A percentile compares a stretch with the other conserved stretches of the same genome.
Conservation (phyloP, 1,140 invertebrate genomes). For the Dendrolimus kikuchii region DNA sequence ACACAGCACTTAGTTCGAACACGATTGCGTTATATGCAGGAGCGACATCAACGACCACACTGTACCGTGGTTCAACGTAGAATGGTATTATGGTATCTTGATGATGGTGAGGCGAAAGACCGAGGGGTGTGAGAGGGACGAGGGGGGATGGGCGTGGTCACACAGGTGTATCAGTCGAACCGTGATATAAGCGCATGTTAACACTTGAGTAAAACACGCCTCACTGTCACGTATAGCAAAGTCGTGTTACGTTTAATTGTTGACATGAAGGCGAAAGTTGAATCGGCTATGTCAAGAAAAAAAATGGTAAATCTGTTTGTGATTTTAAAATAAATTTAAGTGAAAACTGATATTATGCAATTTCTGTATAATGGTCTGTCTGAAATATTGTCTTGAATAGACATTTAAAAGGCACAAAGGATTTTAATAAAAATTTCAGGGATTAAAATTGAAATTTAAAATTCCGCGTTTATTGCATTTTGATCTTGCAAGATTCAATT, state of each 20-base stretch:
- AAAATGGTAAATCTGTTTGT: constrained; percentile 7
- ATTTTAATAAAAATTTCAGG: too few relatives aligned
- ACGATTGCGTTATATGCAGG: constrained; percentile 18
- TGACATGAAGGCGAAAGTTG: constrained; percentile 27
- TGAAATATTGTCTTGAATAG: too few relatives aligned
- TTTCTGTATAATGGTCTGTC: too few relatives aligned
- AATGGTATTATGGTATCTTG: constrained; percentile 34
- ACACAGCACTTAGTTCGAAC: constrained; percentile 45
- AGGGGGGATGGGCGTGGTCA: constrained; percentile 43
- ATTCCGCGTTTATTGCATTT: too few relatives aligned
- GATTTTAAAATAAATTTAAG: too few relatives aligned
- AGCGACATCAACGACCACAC: constrained; percentile 25
- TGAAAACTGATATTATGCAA: too few relatives aligned
- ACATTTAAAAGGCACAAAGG: too few relatives aligned
- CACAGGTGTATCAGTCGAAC: constrained; percentile 56
- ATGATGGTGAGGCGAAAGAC: constrained; percentile 43
- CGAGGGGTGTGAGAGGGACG: constrained; percentile 22
- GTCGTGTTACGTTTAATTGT: constrained; percentile 34
- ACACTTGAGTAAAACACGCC: constrained; percentile 52
- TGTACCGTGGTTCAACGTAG: constrained; percentile 39
- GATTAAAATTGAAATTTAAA: too few relatives aligned
- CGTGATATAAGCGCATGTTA: constrained; percentile 61
- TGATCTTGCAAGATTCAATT: too few relatives aligned
- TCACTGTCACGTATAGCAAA: constrained; percentile 45
- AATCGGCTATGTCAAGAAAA: constrained; percentile 9